A percentile compares a stretch with the other conserved stretches of the same genome.
These are phyloP conservation scores for Microplitis deprimator DNA, from an alignment of 2,888 invertebrate species.

Conservation along the genomic window DNA sequence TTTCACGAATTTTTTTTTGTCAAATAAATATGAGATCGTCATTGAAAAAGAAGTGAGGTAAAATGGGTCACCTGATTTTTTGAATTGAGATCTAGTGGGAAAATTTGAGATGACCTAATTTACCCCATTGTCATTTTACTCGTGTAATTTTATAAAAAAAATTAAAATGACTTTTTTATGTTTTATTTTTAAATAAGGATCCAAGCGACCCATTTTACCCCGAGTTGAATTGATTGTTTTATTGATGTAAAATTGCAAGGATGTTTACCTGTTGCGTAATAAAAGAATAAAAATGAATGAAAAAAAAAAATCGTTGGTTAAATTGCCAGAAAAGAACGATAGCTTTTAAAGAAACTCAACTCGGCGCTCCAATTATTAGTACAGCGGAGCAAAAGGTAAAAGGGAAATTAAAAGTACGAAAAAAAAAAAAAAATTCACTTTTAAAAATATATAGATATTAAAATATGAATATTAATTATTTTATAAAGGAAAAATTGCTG, in stretches of 20 bases:
- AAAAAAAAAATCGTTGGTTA: neutral
- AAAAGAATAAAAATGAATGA: neutral
- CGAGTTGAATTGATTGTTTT: neutral
- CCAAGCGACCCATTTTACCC: no score
- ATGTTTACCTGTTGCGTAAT: constrained; percentile 10
- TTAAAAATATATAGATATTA: constrained; percentile 1
- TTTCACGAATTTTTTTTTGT: no score
- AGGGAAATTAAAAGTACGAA: constrained; percentile 7
- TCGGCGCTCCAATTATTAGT: neutral
- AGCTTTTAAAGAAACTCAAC: neutral
- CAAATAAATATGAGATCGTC: no score
- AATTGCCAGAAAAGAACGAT: neutral
- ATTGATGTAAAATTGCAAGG: neutral
- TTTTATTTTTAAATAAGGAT: no score
- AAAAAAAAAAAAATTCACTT: constrained; percentile 10
- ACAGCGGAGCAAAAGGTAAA: constrained; percentile 6
- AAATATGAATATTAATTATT: constrained; percentile 5
- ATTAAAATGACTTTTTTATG: no score
- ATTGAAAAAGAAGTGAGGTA: no score
- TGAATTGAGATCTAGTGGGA: no score
- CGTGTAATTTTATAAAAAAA: no score
- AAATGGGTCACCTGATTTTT: no score
- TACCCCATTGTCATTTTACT: no score
- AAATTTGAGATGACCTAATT: no score
- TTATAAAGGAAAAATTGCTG: neutral